These are phyloP conservation scores for Drosophila testacea DNA, from an alignment of 2,888 invertebrate species.

Conservation along the genomic window DNA sequence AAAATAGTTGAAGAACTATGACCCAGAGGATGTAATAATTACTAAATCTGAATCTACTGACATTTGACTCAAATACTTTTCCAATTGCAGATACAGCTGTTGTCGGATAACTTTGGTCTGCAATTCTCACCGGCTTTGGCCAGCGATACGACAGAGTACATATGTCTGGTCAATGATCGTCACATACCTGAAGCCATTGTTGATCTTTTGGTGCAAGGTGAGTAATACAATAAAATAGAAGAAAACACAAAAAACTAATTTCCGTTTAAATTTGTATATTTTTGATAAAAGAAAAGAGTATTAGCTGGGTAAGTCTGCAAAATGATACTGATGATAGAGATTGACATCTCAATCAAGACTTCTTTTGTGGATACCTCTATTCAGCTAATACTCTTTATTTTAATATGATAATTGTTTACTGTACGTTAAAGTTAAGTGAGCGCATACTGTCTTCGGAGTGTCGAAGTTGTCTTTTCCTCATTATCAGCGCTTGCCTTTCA, in stretches of 20 bases:
- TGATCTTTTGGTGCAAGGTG: conserved; percentile 89
- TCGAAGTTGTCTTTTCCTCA: conserved; percentile 12
- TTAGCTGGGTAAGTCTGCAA: no score
- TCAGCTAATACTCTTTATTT: no score
- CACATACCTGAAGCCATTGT: conserved; percentile 89
- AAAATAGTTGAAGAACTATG: conserved; percentile 1
- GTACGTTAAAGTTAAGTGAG: background rate
- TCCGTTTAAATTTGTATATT: no score
- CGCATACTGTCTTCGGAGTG: background rate
- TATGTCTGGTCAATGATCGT: conserved; percentile 89
- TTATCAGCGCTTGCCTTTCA: conserved; percentile 23
- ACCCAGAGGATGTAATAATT: conserved; percentile 14
- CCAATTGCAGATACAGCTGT: conserved; percentile 86
- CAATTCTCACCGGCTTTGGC: conserved; percentile 88
- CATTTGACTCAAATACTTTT: conserved; percentile 10
- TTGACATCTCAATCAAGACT: no score
- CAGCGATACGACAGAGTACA: conserved; percentile 89
- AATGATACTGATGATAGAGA: no score
- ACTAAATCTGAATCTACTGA: conserved; percentile 1
- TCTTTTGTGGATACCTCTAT: no score
- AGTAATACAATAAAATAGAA: conserved; percentile 64
- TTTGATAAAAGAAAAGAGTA: no score
- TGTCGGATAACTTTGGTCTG: conserved; percentile 88
- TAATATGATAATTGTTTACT: no score
- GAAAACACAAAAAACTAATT: no score